Percentiles rank a stretch among this genome's conserved stretches.
Conservation (phyloP, 1,140 invertebrate species). For the Thaumatotibia leucotreta region DNA sequence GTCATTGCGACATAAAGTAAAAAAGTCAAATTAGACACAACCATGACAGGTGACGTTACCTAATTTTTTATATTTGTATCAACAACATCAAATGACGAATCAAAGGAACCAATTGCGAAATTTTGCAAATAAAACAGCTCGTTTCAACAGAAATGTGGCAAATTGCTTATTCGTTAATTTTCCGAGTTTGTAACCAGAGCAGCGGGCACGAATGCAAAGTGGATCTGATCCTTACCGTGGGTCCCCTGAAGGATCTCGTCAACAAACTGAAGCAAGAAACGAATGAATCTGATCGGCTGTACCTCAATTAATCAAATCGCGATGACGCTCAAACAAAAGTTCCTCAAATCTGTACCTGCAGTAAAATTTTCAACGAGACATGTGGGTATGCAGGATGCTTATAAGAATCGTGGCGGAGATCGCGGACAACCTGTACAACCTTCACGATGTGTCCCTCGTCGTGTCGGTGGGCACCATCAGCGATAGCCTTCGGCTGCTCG, state of each 20-base stretch:
- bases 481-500: conserved; percentile 51
- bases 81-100: background rate
- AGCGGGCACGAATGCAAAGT: conserved; percentile 63
- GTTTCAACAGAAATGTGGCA: conserved; percentile 58
- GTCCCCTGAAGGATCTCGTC: conserved; percentile 52
- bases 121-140: background rate
- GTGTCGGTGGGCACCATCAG: conserved; percentile 52
- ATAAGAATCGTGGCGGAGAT: conserved; percentile 54
- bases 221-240: conserved; percentile 59
- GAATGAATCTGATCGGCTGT: background rate
- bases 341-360: conserved; percentile 14
- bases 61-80: background rate
- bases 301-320: background rate
- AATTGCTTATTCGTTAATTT: conserved; percentile 65
- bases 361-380: conserved; percentile 23
- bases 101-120: background rate
- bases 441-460: conserved; percentile 55
- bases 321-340: background rate
- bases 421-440: conserved; percentile 54
- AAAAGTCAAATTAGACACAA: background rate
- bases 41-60: background rate
- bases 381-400: conserved; percentile 65
- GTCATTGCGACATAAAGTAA: background rate
- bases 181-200: conserved; percentile 48
- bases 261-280: conserved; percentile 36